Conservation (phyloP, 2,888 invertebrate genomes). For the Notocelia uddmanniana region DNA sequence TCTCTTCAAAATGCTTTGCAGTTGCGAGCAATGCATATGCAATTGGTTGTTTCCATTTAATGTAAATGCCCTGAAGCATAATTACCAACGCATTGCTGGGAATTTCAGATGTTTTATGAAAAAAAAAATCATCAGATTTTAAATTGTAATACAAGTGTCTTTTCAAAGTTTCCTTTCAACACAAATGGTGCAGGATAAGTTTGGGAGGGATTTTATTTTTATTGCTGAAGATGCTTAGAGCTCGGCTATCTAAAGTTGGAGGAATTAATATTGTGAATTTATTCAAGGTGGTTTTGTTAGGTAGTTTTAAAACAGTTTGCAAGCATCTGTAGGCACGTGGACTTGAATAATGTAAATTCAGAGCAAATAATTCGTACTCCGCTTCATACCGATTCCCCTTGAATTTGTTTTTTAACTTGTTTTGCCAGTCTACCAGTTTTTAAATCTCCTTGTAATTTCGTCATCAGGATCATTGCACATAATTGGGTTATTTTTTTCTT, state of each 20-base stretch:
- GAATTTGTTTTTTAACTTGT: conserved; percentile 7
- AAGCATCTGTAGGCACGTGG: conserved; percentile 52
- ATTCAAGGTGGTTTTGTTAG: conserved; percentile 48
- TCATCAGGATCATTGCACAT: too few relatives aligned
- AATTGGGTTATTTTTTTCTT: too few relatives aligned
- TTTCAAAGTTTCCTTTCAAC: conserved; percentile 53
- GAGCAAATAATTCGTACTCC: conserved; percentile 46
- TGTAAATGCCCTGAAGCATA: conserved; percentile 48
- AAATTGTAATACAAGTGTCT: conserved; percentile 51
- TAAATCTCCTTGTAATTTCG: too few relatives aligned
- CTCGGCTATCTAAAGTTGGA: conserved; percentile 45
- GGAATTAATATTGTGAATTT: conserved; percentile 38
- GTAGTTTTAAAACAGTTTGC: conserved; percentile 49
- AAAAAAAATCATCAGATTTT: conserved; percentile 51
- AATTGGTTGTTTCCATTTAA: conserved; percentile 53
- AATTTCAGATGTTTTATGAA: conserved; percentile 47
- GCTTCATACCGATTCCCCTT: conserved; percentile 50
- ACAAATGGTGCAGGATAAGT: conserved; percentile 51
- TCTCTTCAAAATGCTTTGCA: conserved; percentile 48
- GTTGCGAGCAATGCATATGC: conserved; percentile 51
- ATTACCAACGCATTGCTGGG: conserved; percentile 46
- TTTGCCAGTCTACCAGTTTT: too few relatives aligned
- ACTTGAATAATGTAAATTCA: conserved; percentile 52
- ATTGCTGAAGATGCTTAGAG: conserved; percentile 26
- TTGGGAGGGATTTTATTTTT: conserved; percentile 47